Base-by-base conservation (phyloP, 2,888 invertebrate genomes). In the Hirtodrosophila alboralis region DNA sequence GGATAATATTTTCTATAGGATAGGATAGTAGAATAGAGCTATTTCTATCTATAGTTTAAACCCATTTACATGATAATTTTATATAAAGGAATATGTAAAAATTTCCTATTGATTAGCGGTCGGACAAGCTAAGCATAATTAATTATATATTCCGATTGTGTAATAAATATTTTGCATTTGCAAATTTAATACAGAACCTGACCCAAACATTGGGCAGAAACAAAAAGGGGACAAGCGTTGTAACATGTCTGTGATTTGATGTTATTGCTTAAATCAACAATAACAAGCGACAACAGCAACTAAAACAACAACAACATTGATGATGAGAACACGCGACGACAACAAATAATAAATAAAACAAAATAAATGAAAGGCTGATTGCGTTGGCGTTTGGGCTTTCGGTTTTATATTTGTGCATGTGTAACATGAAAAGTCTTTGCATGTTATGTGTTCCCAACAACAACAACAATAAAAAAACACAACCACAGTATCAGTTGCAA, bases 391-490 rank as follows among this genome's bases (percentile, higher is more conserved):
- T 67, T 58, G 31, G 45, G 44, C 44, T 40, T 48, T 26, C 9
- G 59, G 36, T 62, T 75, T 62, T 40, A 36, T 58, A 60, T 47
- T 59, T 56, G 36, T 34, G 65, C 49, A 59, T 61, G 66, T 63
- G 62, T 45, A 73, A 73, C 78, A 84, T 65, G 74, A 60, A 80
- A 80, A 73, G 62, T 81, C 84, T 78, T 80, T 78, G 74, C 84
- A 80, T 81, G 84, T 57, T 59, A 44, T 58, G 52, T 51, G 31
- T 49, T 40, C 51, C 26, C 41, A 57, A 27, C n/a, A n/a, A n/a
- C n/a, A n/a, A n/a, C n/a, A 43, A 26, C 36, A 49, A 26, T 36
- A 66, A 40, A 27, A 36, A 41, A n/a, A n/a, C n/a, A n/a, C 63
- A 70, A 18, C 62, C 40, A 37, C 36, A 47, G 28, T 23, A 18